Evolutionary conservation across 2,797 vertebrate genomes (phyloP).

Genomic region (Vireo griseus): DNA sequence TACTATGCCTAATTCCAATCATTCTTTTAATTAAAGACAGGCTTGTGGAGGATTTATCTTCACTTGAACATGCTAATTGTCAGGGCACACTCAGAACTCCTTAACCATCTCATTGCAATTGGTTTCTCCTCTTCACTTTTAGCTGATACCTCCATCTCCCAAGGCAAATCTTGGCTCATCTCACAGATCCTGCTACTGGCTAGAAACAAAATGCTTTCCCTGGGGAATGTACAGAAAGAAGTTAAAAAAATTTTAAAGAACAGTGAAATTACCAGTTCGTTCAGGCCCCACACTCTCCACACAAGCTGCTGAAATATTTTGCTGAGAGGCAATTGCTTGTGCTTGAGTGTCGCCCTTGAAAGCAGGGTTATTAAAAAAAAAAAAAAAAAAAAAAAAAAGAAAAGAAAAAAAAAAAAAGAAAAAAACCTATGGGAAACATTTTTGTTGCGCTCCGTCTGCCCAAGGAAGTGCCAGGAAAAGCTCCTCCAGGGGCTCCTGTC

Average conservation of each 20-base stretch:
- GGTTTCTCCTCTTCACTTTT: not conserved
- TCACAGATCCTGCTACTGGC: not conserved
- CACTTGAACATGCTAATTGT: not conserved
- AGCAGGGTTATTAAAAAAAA: fast-evolving
- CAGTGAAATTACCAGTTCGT: not conserved
- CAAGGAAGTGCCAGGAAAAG: not conserved
- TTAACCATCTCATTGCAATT: constrained; percentile 13
- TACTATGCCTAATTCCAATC: constrained; percentile 29
- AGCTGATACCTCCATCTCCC: not conserved
- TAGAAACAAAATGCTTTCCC: not conserved
- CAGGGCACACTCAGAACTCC: not conserved
- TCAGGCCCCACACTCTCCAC: not conserved
- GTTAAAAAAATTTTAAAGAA: not conserved
- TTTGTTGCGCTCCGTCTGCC: not conserved
- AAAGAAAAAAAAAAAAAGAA: not conserved
- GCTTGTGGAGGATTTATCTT: constrained; percentile 13
- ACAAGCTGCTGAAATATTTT: not conserved
- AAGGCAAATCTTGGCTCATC: not conserved
- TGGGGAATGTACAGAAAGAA: not conserved
- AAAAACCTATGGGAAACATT: not conserved
- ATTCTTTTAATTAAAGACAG: constrained; percentile 56
- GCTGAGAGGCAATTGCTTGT: not conserved
- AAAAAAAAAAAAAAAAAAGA: not conserved
- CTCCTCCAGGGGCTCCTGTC: not conserved
- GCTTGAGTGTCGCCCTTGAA: not conserved